Evolutionary conservation across 2,888 invertebrate genomes (phyloP), one percentile per base, ranked within the genome.

Genomic region (Siphonodentalium dalli): DNA sequence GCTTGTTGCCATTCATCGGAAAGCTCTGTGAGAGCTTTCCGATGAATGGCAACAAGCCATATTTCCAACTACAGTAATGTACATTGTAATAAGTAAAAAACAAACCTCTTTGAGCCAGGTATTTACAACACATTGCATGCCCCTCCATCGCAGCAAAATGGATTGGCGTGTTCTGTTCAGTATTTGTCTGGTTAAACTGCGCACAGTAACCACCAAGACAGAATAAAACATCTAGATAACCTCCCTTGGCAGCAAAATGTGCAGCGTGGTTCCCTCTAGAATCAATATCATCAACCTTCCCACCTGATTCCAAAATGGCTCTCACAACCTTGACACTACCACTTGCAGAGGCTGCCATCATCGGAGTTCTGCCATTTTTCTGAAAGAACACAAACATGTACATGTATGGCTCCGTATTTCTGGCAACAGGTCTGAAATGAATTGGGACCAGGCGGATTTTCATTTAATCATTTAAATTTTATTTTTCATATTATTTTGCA

Each of bases 261-360:
- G 74, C 70, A 7, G 79, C 80, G 57, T 74, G 74, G 44, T 70
- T 68, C 33, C 73, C 73, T 29, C 68, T 68, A 13, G 71, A 61
- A 43, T 75, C 72, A 26, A 74, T 61, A 4, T 62, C 46, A 58
- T 79, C 74, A 1, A 78, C 71, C 39, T 75, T 69, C 56, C 59
- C 66, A 3, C 77, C 78, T 27, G 64, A 68, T 45, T 74, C 71
- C 15, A 82, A 55, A 27, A 82, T 71, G 8, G 76, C 75, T 28
- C 71, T 50, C 15, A 74, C 75, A 27, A 82, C 76, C 39, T 71
- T 72, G n/a, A 62, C 68, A 63, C 76, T 78, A 5, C 82, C 82
- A 63, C 76, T 78, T 9, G 63, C 58, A 23, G 74, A 68, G 9
- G 82, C 81, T 7, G 77, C 77, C 81, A 82, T 82, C 35, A 82